Evolutionary conservation across 2,888 invertebrate genomes (phyloP).

Genomic region (Spisula solida): DNA sequence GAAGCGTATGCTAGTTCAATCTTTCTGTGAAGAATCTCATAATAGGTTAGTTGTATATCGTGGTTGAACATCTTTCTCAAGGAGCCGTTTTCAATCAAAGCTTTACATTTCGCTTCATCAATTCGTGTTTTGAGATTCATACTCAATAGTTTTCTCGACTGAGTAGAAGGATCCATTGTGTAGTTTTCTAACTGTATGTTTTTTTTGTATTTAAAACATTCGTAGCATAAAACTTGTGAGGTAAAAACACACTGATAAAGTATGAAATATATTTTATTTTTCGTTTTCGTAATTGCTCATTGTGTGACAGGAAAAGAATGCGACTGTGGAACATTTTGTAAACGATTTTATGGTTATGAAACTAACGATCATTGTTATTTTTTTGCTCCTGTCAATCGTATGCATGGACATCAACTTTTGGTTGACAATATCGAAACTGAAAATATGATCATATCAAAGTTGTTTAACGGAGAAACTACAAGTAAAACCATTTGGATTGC

Average conservation of each 20-base stretch:
- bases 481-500: not conserved
- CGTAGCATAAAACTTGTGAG: no score
- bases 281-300: no score
- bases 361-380: slow-evolving; percentile 1
- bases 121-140: slow-evolving; percentile 40
- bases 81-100: slow-evolving; percentile 32
- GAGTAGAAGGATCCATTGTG: not conserved
- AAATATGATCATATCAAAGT: not conserved
- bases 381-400: not conserved
- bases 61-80: slow-evolving; percentile 33
- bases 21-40: slow-evolving; percentile 34
- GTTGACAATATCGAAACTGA: not conserved
- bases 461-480: not conserved
- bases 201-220: no score
- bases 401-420: not conserved
- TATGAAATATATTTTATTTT: no score
- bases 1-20: slow-evolving; percentile 31
- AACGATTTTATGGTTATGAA: not conserved
- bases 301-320: not conserved
- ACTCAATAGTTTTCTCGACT: slow-evolving; percentile 27
- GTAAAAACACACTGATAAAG: no score
- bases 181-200: no score
- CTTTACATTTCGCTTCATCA: slow-evolving; percentile 45
- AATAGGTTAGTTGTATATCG: slow-evolving; percentile 42
- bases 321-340: slow-evolving; percentile 29